Conservation (phyloP, 2,888 invertebrate genomes). For the Nomada lathburiana region DNA sequence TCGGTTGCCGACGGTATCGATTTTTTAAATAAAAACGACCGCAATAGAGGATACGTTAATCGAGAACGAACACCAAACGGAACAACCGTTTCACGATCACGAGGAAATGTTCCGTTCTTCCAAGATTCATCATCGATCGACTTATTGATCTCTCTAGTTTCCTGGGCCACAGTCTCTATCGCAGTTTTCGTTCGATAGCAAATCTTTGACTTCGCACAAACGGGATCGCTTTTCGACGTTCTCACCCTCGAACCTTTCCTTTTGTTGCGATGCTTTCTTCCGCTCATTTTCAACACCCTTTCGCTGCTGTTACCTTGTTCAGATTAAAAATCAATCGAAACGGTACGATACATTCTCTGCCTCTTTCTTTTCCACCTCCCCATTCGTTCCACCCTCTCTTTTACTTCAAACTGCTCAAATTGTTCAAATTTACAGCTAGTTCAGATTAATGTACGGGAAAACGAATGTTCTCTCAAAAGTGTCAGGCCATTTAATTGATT, state of each 20-base stretch:
- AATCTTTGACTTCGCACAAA: neutral
- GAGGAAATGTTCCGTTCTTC: neutral
- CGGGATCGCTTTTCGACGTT: neutral
- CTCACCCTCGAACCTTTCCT: neutral
- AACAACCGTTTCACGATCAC: accelerated
- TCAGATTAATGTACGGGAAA: no score
- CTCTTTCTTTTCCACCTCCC: neutral
- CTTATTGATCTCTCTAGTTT: neutral
- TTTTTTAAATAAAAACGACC: neutral
- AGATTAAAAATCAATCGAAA: constrained; percentile 4
- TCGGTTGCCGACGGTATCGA: neutral
- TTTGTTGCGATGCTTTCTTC: constrained; percentile 51
- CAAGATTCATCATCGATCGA: neutral
- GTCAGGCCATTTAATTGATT: no score
- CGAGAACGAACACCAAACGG: constrained; percentile 54
- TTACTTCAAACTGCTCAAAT: no score
- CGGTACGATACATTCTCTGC: neutral
- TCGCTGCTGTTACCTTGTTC: no score
- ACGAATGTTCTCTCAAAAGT: no score
- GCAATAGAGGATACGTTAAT: constrained; percentile 48
- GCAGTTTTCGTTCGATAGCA: neutral
- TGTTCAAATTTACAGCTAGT: no score
- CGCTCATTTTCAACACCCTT: constrained; percentile 54
- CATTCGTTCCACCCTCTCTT: neutral
- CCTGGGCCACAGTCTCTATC: no score